These are phyloP conservation scores for Drosophila melanogaster DNA, from an alignment of 1,140 invertebrate species.

Conservation along the genomic window DNA sequence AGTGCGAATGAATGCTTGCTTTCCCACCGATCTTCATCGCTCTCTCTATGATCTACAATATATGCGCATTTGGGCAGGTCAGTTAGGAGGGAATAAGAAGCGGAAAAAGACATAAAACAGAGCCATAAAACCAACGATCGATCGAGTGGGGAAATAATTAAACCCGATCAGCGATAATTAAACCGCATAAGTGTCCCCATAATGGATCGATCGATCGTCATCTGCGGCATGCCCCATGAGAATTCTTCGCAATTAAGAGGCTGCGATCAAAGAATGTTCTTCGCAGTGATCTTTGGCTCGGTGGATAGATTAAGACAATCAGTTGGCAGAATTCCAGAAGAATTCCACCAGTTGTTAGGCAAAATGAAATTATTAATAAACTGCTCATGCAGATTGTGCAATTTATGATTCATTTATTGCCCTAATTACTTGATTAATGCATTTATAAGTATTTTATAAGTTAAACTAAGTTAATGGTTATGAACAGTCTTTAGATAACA, in stretches of 20 bases:
- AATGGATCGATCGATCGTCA: constrained; percentile 4
- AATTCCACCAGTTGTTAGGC: neutral
- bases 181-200: neutral
- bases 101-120: constrained; percentile 3
- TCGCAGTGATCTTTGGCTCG: constrained; percentile 6
- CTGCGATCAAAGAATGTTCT: neutral
- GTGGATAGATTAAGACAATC: constrained; percentile 6
- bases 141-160: constrained; percentile 22
- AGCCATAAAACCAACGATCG: neutral
- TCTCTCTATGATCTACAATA: constrained; percentile 11
- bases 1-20: neutral
- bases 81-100: constrained; percentile 26
- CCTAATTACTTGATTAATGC: neutral
- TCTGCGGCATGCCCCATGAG: constrained; percentile 15
- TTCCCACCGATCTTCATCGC: neutral
- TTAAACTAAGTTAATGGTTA: neutral
- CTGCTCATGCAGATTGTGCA: too few species aligned
- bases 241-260: constrained; percentile 18
- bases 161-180: constrained; percentile 7
- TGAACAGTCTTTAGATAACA: too few species aligned
- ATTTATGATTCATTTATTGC: too few species aligned
- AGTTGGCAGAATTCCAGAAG: constrained; percentile 1
- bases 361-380: neutral
- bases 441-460: neutral
- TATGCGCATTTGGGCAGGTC: constrained; percentile 39